Evolutionary conservation across 2,113 vertebrate species (phyloP).

Genomic region (Odontophorus gujanensis): DNA sequence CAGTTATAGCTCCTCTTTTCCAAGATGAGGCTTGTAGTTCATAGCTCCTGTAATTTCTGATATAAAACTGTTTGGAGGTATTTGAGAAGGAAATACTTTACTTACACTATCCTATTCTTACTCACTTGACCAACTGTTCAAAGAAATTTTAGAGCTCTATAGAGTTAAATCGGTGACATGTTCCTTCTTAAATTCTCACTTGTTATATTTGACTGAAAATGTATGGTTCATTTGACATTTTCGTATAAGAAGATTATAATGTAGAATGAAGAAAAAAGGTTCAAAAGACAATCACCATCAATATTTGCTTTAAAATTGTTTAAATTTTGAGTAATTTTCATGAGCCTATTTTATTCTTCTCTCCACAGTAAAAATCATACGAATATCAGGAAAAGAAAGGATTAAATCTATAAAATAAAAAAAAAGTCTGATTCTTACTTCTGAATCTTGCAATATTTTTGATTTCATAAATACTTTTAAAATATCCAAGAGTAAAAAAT

Average conservation of each 20-base stretch:
- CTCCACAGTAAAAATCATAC: neutral
- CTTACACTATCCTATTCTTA: neutral
- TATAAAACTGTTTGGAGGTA: neutral
- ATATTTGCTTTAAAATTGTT: neutral
- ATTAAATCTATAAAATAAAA: neutral
- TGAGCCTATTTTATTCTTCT: neutral
- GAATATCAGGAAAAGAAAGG: neutral
- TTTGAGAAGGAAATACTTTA: neutral
- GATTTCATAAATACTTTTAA: neutral
- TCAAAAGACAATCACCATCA: neutral
- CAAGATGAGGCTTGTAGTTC: constrained; percentile 24
- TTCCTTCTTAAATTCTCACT: neutral
- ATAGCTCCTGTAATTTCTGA: neutral
- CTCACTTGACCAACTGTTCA: neutral
- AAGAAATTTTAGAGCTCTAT: neutral
- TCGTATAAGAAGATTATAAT: neutral
- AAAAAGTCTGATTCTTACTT: neutral
- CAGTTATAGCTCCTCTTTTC: neutral
- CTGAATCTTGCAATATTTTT: neutral
- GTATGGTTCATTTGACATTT: neutral
- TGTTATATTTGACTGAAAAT: neutral
- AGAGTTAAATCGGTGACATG: neutral
- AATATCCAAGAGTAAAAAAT: neutral
- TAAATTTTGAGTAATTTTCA: neutral
- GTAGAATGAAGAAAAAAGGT: neutral